phyloP scores from a whole-genome alignment of 1,140 invertebrate genomes.

The Plutomurus gul region DNA sequence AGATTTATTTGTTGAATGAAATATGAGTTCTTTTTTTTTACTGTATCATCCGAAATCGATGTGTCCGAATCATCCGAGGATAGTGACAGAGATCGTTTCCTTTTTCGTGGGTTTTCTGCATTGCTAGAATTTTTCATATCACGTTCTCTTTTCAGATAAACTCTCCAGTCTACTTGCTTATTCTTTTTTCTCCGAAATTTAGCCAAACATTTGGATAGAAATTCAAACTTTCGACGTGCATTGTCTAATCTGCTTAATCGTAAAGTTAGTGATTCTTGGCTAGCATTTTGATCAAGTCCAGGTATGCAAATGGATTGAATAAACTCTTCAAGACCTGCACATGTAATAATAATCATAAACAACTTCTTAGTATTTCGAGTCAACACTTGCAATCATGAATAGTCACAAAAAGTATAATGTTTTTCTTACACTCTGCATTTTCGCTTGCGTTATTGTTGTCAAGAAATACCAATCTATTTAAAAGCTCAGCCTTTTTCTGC shows the following conservation, averaged over 20 bases:
- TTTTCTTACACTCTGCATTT: background rate
- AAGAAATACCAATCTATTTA: background rate
- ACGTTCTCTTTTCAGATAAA: constrained; percentile 4
- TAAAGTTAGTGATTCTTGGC: background rate
- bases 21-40: too few species aligned
- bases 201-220: background rate
- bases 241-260: background rate
- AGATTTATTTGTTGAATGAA: too few species aligned
- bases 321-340: background rate
- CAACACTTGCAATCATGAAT: too few species aligned
- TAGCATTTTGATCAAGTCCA: background rate
- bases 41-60: background rate
- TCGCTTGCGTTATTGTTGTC: background rate
- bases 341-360: background rate
- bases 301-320: background rate
- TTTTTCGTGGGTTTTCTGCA: background rate
- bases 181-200: background rate
- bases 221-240: background rate
- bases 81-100: background rate
- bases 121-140: background rate
- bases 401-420: too few species aligned
- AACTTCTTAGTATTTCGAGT: too few species aligned
- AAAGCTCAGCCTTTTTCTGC: background rate
- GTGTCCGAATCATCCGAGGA: background rate
- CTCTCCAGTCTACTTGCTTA: background rate